Evolutionary conservation across 2,113 vertebrate species (phyloP).

Genomic region (Neofelis nebulosa): DNA sequence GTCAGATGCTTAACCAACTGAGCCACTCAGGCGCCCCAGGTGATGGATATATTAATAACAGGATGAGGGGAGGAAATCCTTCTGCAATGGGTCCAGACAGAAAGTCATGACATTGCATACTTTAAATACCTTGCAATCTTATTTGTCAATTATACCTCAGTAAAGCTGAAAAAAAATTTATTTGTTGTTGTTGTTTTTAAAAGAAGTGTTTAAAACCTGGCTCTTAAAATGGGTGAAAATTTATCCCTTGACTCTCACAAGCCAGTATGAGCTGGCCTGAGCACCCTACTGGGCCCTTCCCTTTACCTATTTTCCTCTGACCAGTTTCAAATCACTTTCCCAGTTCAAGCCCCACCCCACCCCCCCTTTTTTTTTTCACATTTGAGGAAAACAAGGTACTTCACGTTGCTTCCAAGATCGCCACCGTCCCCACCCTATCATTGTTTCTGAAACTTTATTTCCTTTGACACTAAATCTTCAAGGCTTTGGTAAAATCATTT

Average conservation of each 20-base stretch:
- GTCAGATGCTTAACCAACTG: too few species aligned
- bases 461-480: neutral
- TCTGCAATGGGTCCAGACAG: neutral
- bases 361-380: neutral
- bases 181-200: neutral
- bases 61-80: neutral
- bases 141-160: neutral
- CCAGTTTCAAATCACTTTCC: neutral
- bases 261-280: neutral
- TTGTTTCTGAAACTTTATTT: conserved; percentile 14
- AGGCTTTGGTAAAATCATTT: neutral
- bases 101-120: neutral
- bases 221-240: neutral
- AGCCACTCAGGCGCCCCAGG: too few species aligned
- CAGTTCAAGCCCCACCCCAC: neutral
- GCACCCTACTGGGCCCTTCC: rapidly evolving
- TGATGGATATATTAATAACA: neutral
- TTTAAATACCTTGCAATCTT: neutral
- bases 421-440: neutral
- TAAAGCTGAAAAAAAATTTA: neutral
- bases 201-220: neutral
- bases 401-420: neutral
- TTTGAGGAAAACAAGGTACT: neutral
- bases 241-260: neutral
- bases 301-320: neutral